Evolutionary conservation across 2,888 invertebrate species (phyloP).

Genomic region (Pristionchus exspectatus): DNA sequence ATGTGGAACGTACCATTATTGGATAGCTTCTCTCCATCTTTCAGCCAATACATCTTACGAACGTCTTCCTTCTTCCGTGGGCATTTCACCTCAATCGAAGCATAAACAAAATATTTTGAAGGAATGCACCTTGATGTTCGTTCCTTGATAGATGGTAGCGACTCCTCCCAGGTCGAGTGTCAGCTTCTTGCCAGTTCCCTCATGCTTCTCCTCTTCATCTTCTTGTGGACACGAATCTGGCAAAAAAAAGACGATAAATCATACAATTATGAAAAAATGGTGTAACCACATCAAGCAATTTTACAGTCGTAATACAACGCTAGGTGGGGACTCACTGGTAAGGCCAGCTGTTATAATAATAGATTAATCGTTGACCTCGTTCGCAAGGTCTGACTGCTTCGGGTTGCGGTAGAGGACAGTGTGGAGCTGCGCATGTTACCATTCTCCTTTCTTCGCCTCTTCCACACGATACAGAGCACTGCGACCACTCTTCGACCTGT

Average conservation of each 20-base stretch:
- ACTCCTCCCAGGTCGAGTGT: conserved; percentile 90
- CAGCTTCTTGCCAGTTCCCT: conserved; percentile 79
- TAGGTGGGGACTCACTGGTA: no score
- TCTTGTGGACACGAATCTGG: conserved; percentile 74
- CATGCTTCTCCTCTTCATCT: conserved; percentile 85
- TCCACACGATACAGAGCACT: conserved; percentile 94
- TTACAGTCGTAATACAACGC: no score
- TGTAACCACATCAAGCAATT: no score
- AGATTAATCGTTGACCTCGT: conserved; percentile 86
- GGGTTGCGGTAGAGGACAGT: background rate
- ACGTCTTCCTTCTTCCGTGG: conserved; percentile 89
- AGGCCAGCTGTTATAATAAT: no score
- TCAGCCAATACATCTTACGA: conserved; percentile 88
- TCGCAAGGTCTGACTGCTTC: conserved; percentile 84
- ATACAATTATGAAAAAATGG: no score
- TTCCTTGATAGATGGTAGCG: conserved; percentile 92
- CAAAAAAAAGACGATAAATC: no score
- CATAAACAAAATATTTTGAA: background rate
- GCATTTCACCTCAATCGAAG: conserved; percentile 85
- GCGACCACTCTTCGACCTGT: conserved; percentile 73
- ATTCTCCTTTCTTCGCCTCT: conserved; percentile 91
- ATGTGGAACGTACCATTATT: conserved; percentile 81
- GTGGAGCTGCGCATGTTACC: conserved; percentile 85
- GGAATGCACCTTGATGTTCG: conserved; percentile 86
- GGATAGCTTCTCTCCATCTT: conserved; percentile 87